A percentile compares a stretch with the other conserved stretches of the same genome.
phyloP scores from a whole-genome alignment of 2,888 invertebrate genomes.

The Oscheius sp. region DNA sequence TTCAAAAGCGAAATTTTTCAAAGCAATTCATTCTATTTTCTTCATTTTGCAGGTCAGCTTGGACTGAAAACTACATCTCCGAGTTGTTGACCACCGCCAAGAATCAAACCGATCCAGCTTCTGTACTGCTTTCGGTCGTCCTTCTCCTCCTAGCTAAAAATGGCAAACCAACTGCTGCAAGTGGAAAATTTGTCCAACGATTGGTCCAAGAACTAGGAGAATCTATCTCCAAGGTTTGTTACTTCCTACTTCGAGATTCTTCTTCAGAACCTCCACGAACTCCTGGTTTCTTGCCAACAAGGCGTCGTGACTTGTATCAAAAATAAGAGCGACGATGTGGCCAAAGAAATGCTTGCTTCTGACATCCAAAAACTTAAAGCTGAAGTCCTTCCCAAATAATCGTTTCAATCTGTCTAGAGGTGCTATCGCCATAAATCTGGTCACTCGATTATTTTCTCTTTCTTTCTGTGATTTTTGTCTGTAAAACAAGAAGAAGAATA shows the following conservation, averaged over 20 bases:
- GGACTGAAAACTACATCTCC: conserved; percentile 11
- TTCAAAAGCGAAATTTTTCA: no score
- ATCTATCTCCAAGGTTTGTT: conserved; percentile 9
- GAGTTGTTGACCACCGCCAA: conserved; percentile 35
- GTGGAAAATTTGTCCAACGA: conserved; percentile 88
- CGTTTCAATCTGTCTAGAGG: background rate
- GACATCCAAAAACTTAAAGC: conserved; percentile 30
- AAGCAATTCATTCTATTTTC: no score
- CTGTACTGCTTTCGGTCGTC: conserved; percentile 37
- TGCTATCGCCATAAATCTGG: background rate
- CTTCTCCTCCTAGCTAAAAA: conserved; percentile 37
- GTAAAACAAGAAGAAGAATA: no score
- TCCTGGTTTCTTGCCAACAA: conserved; percentile 45
- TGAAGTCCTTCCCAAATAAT: conserved; percentile 5
- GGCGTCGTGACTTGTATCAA: conserved; percentile 49
- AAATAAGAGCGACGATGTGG: conserved; percentile 50
- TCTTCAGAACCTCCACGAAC: background rate
- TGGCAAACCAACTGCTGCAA: conserved; percentile 75
- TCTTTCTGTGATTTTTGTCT: background rate
- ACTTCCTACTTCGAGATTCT: background rate
- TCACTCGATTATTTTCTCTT: no score
- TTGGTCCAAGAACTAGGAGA: conserved; percentile 40
- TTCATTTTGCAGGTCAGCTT: conserved; percentile 24
- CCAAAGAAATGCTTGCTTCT: conserved; percentile 35
- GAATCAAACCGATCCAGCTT: conserved; percentile 37